These are phyloP conservation scores for Aix galericulata DNA, from an alignment of 2,113 vertebrate genomes.

Conservation along the genomic window DNA sequence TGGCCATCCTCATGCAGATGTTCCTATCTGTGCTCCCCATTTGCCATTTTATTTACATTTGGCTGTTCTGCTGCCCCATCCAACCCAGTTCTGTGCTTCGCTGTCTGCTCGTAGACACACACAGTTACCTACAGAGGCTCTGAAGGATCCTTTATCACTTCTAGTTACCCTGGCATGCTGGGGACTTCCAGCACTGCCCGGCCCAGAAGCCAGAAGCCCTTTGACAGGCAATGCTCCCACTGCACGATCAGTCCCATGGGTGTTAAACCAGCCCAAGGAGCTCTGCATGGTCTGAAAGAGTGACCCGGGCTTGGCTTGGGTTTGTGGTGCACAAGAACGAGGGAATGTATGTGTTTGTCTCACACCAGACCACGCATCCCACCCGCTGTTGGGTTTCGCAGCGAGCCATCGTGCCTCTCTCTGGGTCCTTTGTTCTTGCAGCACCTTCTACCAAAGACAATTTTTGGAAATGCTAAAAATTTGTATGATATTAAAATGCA, in stretches of 20 bases:
- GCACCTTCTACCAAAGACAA: background rate
- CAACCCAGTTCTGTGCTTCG: background rate
- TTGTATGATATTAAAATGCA: conserved; percentile 60
- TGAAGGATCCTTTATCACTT: background rate
- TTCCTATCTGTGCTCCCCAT: background rate
- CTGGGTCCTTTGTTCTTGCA: conserved; percentile 28
- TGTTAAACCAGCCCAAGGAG: background rate
- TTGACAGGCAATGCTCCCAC: background rate
- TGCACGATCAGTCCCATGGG: background rate
- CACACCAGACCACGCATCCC: background rate
- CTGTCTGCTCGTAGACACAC: background rate
- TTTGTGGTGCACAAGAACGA: background rate
- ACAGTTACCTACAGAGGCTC: background rate
- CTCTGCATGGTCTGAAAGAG: background rate
- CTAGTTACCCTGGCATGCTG: background rate
- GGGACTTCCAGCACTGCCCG: background rate
- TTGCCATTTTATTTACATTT: background rate
- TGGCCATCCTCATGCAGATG: background rate
- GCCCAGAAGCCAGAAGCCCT: background rate
- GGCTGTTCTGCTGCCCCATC: rapidly evolving
- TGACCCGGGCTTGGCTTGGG: background rate
- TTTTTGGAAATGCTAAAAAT: conserved; percentile 51
- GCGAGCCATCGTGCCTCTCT: background rate
- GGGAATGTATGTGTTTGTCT: background rate
- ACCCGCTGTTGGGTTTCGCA: background rate